Evolutionary conservation across 2,113 vertebrate genomes (phyloP).

Genomic region (Myanophis thanlyinensis): DNA sequence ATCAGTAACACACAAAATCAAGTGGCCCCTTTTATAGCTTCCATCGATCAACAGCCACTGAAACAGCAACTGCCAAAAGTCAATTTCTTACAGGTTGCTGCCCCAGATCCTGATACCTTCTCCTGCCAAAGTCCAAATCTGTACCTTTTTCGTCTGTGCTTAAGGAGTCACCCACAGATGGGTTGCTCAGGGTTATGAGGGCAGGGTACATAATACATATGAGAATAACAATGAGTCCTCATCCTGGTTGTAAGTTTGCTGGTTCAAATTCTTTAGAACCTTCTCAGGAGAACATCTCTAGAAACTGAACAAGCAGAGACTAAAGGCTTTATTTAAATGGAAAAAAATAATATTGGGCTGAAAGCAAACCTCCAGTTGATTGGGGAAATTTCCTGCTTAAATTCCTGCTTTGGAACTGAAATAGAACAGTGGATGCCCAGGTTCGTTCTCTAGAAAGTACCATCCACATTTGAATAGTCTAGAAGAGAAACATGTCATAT

Average conservation of each 20-base stretch:
- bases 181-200: neutral
- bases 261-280: neutral
- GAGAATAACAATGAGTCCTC: neutral
- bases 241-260: neutral
- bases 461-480: neutral
- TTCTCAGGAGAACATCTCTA: neutral
- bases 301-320: neutral
- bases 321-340: neutral
- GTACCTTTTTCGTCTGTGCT: neutral
- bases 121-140: neutral
- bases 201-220: neutral
- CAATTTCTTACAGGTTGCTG: neutral
- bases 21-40: neutral
- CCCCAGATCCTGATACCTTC: neutral
- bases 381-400: neutral
- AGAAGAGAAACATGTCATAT: neutral
- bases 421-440: neutral
- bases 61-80: neutral
- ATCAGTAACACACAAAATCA: neutral
- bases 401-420: neutral
- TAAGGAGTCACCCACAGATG: neutral
- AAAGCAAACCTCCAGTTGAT: neutral
- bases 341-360: neutral
- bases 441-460: neutral
- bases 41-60: neutral